A percentile compares a stretch with the other conserved stretches of the same genome.
Evolutionary conservation across 1,140 invertebrate genomes (phyloP).

Genomic region (Drosophila ironensis): DNA sequence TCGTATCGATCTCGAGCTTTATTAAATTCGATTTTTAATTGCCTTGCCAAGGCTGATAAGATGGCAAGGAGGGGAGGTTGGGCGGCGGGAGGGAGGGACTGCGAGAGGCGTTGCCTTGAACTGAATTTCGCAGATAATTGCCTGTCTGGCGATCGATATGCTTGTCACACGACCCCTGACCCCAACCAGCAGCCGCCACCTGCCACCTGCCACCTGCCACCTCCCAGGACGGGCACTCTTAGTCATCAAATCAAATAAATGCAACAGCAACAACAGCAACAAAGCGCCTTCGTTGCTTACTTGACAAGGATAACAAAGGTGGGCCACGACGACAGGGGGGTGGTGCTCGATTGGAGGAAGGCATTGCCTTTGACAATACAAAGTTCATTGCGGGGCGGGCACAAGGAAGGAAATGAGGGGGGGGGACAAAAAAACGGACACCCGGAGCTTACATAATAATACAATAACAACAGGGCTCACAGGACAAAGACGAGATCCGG

Average conservation of each 20-base stretch:
- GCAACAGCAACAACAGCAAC: constrained; percentile 34
- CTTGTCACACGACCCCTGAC: background rate
- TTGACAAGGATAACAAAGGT: background rate
- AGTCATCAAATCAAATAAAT: constrained; percentile 51
- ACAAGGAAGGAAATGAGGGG: background rate
- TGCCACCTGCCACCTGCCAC: background rate
- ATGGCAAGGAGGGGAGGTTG: background rate
- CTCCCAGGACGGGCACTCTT: constrained; percentile 17
- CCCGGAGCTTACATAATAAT: constrained; percentile 47
- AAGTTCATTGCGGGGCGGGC: constrained; percentile 48
- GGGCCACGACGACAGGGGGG: background rate
- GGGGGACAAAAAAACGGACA: constrained; percentile 19
- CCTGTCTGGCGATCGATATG: constrained; percentile 22
- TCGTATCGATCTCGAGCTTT: too few species aligned
- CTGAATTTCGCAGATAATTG: constrained; percentile 55
- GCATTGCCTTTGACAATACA: constrained; percentile 58
- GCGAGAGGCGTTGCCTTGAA: constrained; percentile 66
- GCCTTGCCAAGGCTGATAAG: too few species aligned
- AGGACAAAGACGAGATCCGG: constrained; percentile 8
- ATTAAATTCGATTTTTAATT: too few species aligned
- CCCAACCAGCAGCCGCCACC: background rate
- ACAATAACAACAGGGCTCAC: constrained; percentile 40
- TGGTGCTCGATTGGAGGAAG: background rate
- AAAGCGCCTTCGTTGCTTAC: background rate
- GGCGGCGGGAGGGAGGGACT: background rate